Conservation (phyloP, 2,113 vertebrate genomes). For the Saguinus midas region DNA sequence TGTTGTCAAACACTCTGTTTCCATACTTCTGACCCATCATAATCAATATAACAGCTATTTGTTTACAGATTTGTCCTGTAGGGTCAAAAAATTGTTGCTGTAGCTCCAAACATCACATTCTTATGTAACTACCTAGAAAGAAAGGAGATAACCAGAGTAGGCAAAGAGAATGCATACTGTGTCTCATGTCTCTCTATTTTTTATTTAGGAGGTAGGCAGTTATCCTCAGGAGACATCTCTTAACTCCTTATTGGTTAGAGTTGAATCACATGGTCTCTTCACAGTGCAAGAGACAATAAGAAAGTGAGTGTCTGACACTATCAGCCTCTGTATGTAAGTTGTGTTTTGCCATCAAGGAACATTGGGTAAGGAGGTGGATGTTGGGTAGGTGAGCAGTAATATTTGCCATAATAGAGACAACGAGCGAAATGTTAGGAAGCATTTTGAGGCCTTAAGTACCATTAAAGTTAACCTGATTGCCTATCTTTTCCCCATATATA, state of each 20-base stretch:
- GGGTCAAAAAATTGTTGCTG: not conserved
- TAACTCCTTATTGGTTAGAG: not conserved
- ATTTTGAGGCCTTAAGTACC: not conserved
- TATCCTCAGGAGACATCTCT: not conserved
- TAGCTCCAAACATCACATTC: not conserved
- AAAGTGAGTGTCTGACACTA: not conserved
- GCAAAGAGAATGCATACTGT: not conserved
- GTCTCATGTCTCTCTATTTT: not conserved
- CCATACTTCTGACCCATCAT: not conserved
- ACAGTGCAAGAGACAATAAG: not conserved
- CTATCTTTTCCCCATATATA: slow-evolving; percentile 18
- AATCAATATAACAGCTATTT: not conserved
- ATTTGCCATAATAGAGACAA: not conserved
- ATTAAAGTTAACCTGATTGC: slow-evolving; percentile 32
- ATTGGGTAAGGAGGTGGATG: not conserved
- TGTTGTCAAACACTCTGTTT: not conserved
- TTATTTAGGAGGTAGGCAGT: not conserved
- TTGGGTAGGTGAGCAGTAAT: not conserved
- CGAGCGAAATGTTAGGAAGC: not conserved
- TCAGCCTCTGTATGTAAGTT: not conserved
- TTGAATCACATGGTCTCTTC: not conserved
- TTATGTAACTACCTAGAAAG: not conserved
- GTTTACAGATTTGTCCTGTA: not conserved
- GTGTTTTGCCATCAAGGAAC: not conserved
- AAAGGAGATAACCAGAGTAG: not conserved